Base-by-base conservation (phyloP, 2,113 vertebrate genomes). In the Erythrocercus mccallii region DNA sequence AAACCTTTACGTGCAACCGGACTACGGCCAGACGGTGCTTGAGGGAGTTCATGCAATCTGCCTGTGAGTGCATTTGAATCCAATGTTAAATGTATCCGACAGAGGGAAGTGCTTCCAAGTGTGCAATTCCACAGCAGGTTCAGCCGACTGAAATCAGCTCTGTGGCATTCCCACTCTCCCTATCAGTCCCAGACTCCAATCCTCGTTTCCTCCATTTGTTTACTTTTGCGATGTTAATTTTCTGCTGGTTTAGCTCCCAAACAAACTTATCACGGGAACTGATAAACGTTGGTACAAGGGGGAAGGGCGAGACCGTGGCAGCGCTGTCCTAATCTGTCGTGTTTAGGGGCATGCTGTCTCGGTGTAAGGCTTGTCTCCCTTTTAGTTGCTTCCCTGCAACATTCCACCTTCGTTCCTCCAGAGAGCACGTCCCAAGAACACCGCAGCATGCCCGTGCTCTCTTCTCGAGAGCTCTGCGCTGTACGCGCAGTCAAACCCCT, bases 131-230 rank as follows among this genome's bases (percentile, higher is more conserved):
- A 15, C 61, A 40, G 16, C 48, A 80, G 70, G 57, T 82, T 90
- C 10, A 44, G 54, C 53, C 18, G 69, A 21, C 10, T 8, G 70
- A 22, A 47, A 33, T n/a, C 53, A 19, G 66, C 53, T 60, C 48
- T 16, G 22, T 22, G 47, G 65, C 78, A 31, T 51, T 37, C 45
- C 48, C 18, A 1, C 28, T 70, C 47, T 70, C 53, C 30, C 33
- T 65, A 12, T 78, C 78, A 33, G 66, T 12, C 86, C 64, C 66
- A 66, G 47, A 6, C 81, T 80, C 2, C 1, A n/a, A 1, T 86
- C 86, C 76, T 65, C 70, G 18, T 66, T 94, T 71, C 90, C 66
- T 80, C 66, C 56, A 17, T 72, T 48, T 45, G 23, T 74, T 93
- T 78, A 33, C 40, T 80, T 86, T 65, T 14, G 42, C 8, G 2